Evolutionary conservation across 2,888 invertebrate genomes (phyloP).

Genomic region (Bombyx huttoni): DNA sequence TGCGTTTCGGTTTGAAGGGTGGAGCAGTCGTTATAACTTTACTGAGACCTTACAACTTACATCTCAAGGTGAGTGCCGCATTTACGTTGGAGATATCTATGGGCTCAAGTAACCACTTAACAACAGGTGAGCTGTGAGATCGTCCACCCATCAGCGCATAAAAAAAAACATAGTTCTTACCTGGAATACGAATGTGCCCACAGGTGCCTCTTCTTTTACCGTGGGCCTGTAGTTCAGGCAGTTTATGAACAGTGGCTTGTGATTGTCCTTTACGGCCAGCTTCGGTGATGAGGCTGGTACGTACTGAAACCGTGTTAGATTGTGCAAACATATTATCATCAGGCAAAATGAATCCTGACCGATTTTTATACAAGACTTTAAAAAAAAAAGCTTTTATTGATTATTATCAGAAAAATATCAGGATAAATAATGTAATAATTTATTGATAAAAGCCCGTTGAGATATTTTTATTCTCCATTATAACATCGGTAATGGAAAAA

Average conservation of each 20-base stretch:
- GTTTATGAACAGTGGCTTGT: conserved; percentile 89
- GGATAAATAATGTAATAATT: no score
- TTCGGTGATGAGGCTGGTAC: conserved; percentile 42
- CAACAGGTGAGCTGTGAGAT: no score
- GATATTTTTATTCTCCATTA: no score
- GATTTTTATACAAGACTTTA: background rate
- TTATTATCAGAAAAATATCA: background rate
- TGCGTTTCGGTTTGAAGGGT: no score
- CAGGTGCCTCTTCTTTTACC: conserved; percentile 83
- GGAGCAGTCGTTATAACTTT: no score
- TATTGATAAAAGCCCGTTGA: no score
- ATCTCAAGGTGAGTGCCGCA: no score
- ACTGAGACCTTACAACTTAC: no score
- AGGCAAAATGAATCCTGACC: conserved; percentile 7
- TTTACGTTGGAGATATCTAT: no score
- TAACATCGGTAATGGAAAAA: no score
- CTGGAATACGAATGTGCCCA: conserved; percentile 81
- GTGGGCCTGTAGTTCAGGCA: conserved; percentile 87
- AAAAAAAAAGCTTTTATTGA: background rate
- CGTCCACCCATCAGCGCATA: no score
- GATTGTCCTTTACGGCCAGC: conserved; percentile 76
- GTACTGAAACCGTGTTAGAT: conserved; percentile 48
- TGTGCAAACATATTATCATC: conserved; percentile 33
- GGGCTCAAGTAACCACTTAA: no score
- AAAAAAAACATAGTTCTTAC: conserved; percentile 68